Evolutionary conservation across 2,113 vertebrate genomes (phyloP), one percentile per base, ranked within the genome.

Genomic region (Catharus bicknelli): DNA sequence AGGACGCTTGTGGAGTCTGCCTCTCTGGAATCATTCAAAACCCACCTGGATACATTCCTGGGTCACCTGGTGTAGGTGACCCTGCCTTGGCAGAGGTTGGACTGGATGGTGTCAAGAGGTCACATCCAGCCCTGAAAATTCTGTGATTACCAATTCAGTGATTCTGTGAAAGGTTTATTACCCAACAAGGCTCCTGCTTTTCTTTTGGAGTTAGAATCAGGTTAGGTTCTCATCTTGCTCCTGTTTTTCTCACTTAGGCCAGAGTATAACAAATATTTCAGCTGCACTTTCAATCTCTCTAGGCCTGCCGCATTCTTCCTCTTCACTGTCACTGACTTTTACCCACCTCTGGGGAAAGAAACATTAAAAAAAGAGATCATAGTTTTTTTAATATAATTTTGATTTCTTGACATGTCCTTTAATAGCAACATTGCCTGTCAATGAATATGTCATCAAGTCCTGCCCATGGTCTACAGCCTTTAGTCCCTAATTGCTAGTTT

Each of bases 1-100:
- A 23, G 51, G 12, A 30, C 27, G 5, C 18, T 43, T 0, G 1
- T 13, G 5, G 32, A 19, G 5, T 58, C 3, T n/a, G 7, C 36
- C 26, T 73, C 22, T 23, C 18, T 29, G 18, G 27, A 51, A 27
- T 29, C 10, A 23, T 13, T 58, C 18, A 58, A 66, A 66, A 38
- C 15, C 13, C 26, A 26, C 16, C 36, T 8, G 43, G 26, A 51
- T 10, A 19, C 4, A 11, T 64, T 50, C 11, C 14, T 36, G 7
- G 3, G 16, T 64, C 22, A 32, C 36, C 14, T 50, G 14, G 9
- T 18, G 9, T 30, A 14, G 47, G 42, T 21, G 16, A 70, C 25
- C 6, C 16, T 55, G 42, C 20, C 30, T 26, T 50, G 66, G 26
- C 7, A 36, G 9, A 6, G 2, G 4, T 10, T 34, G 20, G 40